Evolutionary conservation across 2,113 vertebrate species (phyloP).

Genomic region (Baryphthengus martii): DNA sequence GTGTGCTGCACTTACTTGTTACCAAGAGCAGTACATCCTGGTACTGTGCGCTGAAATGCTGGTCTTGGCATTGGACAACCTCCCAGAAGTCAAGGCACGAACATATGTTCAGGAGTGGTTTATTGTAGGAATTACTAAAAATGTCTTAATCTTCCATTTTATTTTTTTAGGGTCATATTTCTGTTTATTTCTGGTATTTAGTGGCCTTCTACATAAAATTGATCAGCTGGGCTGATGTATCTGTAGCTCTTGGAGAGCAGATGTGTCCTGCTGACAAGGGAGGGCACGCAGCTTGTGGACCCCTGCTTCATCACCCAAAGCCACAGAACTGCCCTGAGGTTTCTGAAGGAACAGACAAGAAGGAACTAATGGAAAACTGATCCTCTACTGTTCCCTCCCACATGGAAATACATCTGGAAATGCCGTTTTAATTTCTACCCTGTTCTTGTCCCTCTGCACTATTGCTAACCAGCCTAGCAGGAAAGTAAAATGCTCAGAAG

Average conservation of each 20-base stretch:
- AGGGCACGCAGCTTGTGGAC: background rate
- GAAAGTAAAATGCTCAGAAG: background rate
- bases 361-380: background rate
- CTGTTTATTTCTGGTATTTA: no score
- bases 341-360: background rate
- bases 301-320: background rate
- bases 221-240: background rate
- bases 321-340: background rate
- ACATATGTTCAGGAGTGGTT: background rate
- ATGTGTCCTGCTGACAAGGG: background rate
- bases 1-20: background rate
- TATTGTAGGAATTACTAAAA: background rate
- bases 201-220: fast-evolving
- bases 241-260: background rate
- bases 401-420: background rate
- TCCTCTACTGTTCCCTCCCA: background rate
- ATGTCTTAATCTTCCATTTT: background rate
- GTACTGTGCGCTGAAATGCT: background rate
- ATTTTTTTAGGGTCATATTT: background rate
- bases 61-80: background rate
- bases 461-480: background rate
- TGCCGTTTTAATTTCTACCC: background rate
- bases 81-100: background rate
- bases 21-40: background rate
- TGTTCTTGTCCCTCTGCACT: background rate